Percentiles rank a stretch among this genome's conserved stretches.
phyloP scores from a whole-genome alignment of 2,888 invertebrate species.

The Drosophila melanosoma region DNA sequence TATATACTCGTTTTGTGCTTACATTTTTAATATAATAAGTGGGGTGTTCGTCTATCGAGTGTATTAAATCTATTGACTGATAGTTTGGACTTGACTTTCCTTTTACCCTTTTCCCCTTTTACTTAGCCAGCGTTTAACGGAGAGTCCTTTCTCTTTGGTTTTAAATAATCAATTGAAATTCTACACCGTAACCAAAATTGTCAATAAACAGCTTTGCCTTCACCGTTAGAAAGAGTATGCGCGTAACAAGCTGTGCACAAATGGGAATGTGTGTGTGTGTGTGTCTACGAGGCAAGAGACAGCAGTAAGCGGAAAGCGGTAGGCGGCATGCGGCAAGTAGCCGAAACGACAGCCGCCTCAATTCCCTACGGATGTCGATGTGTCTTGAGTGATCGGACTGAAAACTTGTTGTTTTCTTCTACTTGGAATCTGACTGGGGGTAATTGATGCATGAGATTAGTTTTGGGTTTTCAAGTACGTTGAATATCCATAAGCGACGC shows the following conservation, averaged over 20 bases:
- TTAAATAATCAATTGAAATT: background rate
- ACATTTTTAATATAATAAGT: background rate
- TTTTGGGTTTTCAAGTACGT: constrained; percentile 72
- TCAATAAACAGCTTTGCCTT: background rate
- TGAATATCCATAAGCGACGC: constrained; percentile 77
- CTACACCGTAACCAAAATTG: background rate
- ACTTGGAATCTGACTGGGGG: constrained; percentile 46
- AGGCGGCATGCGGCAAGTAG: constrained; percentile 45
- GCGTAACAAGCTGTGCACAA: constrained; percentile 38
- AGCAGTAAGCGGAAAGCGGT: constrained; percentile 26
- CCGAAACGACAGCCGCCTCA: constrained; percentile 48
- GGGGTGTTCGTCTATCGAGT: background rate
- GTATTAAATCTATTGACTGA: background rate
- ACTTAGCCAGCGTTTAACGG: background rate
- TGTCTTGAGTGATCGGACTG: constrained; percentile 50
- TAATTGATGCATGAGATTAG: constrained; percentile 81
- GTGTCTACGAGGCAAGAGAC: constrained; percentile 46
- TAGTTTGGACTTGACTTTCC: background rate
- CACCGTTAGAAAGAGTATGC: constrained; percentile 30
- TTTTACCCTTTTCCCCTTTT: background rate
- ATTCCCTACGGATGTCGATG: constrained; percentile 75
- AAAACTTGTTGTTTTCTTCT: constrained; percentile 17
- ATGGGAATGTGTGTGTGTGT: constrained; percentile 4
- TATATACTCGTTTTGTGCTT: background rate
- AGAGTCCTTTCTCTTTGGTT: background rate